Evolutionary conservation across 1,140 invertebrate genomes (phyloP).

Genomic region (Coptotermes formosanus): DNA sequence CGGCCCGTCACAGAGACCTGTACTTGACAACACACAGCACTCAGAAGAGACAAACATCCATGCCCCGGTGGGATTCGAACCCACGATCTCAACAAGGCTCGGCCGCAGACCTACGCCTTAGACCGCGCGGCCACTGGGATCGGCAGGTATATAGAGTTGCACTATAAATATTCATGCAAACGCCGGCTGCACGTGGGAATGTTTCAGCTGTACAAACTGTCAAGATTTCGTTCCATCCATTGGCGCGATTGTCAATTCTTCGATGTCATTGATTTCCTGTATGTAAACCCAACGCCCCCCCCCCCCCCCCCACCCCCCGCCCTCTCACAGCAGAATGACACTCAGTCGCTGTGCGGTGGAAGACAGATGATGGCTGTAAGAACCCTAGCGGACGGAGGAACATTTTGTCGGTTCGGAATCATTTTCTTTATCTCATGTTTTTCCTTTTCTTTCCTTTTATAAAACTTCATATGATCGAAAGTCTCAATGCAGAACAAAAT

Average conservation of each 20-base stretch:
- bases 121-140: no score
- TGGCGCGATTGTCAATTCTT: background rate
- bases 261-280: constrained; percentile 1
- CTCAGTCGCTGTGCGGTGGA: no score
- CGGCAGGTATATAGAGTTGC: background rate
- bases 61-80: no score
- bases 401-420: background rate
- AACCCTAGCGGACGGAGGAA: background rate
- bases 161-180: background rate
- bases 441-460: background rate
- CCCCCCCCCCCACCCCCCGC: no score
- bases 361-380: background rate
- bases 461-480: constrained; percentile 1
- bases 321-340: no score
- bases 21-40: no score
- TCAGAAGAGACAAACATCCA: no score
- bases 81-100: no score
- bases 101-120: no score
- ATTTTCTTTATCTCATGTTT: constrained; percentile 2
- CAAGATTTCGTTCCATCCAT: background rate
- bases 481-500: constrained; percentile 12
- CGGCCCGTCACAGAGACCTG: no score
- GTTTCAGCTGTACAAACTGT: background rate
- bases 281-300: background rate
- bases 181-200: background rate